phyloP scores from a whole-genome alignment of 2,113 vertebrate species.

The Sebastes schlegelii region DNA sequence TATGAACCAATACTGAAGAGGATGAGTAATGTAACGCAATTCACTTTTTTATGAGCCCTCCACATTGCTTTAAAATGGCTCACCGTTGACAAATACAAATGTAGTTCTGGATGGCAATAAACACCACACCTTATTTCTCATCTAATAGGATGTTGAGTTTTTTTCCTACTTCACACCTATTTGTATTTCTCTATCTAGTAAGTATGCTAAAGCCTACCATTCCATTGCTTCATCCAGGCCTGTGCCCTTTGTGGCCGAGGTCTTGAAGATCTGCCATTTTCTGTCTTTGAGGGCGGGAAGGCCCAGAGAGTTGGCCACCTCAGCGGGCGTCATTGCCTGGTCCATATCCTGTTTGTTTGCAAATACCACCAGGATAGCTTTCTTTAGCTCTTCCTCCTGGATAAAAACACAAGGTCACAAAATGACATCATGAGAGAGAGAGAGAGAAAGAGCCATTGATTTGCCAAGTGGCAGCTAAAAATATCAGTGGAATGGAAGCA shows the following conservation, averaged over 20 bases:
- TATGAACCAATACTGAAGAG: neutral
- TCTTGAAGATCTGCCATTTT: conserved; percentile 99
- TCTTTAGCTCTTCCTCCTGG: conserved; percentile 98
- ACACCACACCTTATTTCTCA: neutral
- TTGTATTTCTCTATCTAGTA: neutral
- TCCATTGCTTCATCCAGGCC: conserved; percentile 98
- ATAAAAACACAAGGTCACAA: neutral
- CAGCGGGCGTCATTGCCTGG: conserved; percentile 96
- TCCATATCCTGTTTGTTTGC: conserved; percentile 99
- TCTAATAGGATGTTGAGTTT: neutral
- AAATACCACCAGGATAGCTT: conserved; percentile 98
- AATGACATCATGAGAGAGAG: neutral
- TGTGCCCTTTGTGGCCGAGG: conserved; percentile 95
- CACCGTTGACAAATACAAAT: neutral
- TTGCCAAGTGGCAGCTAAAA: neutral
- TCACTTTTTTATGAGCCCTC: neutral
- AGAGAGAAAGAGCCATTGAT: neutral
- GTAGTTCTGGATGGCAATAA: neutral
- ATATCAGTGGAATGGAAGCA: neutral
- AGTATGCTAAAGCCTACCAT: conserved; percentile 83
- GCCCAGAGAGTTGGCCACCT: conserved; percentile 95
- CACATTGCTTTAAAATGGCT: neutral
- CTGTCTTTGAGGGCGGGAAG: conserved; percentile 95
- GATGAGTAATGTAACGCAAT: neutral
- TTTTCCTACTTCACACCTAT: neutral